phyloP scores from a whole-genome alignment of 2,797 vertebrate genomes.

The Sebastes taczanowskii region DNA sequence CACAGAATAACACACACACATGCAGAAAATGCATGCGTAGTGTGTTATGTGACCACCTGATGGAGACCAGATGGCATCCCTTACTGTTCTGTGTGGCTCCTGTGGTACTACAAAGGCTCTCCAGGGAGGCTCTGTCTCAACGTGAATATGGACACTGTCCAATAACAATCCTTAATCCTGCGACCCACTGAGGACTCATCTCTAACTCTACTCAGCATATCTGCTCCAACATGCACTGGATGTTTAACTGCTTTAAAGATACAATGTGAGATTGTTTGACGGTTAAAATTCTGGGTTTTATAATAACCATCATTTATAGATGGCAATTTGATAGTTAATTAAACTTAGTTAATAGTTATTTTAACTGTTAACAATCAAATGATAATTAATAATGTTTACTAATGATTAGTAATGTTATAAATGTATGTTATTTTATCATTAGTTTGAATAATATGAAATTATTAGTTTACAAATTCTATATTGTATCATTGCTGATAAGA shows the following conservation, averaged over 20 bases:
- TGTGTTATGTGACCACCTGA: slow-evolving; percentile 47
- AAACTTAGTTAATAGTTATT: too few relatives aligned
- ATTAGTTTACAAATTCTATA: too few relatives aligned
- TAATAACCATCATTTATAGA: too few relatives aligned
- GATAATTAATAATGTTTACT: too few relatives aligned
- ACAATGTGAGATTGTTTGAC: neutral
- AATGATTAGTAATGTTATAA: too few relatives aligned
- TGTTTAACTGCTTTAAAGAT: neutral
- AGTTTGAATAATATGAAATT: too few relatives aligned
- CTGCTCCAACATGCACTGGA: neutral
- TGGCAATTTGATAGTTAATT: too few relatives aligned
- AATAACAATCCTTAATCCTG: slow-evolving; percentile 43
- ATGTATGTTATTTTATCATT: too few relatives aligned
- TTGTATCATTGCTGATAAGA: too few relatives aligned
- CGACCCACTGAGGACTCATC: slow-evolving; percentile 18
- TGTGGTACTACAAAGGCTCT: slow-evolving; percentile 60
- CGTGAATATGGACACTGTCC: slow-evolving; percentile 47
- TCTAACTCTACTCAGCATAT: neutral
- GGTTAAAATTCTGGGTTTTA: too few relatives aligned
- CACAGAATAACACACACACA: neutral
- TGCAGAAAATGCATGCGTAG: neutral
- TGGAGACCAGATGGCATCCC: slow-evolving; percentile 65
- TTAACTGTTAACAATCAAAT: too few relatives aligned
- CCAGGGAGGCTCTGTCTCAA: slow-evolving; percentile 39
- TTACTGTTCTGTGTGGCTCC: slow-evolving; percentile 54